A percentile compares a stretch with the other conserved stretches of the same genome.
phyloP scores from a whole-genome alignment of 2,888 invertebrate species.

The Nephrotoma guestfalica region DNA sequence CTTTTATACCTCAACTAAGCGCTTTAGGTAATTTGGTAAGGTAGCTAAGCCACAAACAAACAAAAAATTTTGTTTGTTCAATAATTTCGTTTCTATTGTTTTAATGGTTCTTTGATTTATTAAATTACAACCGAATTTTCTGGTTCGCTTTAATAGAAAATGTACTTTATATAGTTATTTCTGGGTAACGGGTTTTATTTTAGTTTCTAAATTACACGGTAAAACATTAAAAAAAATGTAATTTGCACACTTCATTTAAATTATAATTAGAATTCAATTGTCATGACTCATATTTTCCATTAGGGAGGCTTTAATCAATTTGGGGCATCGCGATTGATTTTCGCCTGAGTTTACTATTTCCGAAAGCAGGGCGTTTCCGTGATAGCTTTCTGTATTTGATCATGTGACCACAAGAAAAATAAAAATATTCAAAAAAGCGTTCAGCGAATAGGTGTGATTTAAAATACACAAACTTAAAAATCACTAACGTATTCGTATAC shows the following conservation, averaged over 20 bases:
- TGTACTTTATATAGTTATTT: not conserved
- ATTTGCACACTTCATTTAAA: not conserved
- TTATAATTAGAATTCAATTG: not conserved
- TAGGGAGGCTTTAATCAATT: not conserved
- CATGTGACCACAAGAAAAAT: not conserved
- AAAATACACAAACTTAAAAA: not conserved
- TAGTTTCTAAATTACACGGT: not conserved
- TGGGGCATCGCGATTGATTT: not conserved
- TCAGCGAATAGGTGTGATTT: not conserved
- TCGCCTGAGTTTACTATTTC: not conserved
- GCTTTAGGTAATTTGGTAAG: not conserved
- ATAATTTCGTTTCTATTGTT: not conserved
- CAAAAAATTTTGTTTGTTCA: not conserved
- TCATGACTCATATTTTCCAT: not conserved
- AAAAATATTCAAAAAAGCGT: not conserved
- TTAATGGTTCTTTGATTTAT: not conserved
- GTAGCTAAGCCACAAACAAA: not conserved
- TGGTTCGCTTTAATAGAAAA: not conserved
- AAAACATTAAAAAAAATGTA: not conserved
- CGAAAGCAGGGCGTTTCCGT: not conserved
- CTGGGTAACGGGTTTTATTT: not conserved
- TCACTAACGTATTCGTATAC: not conserved
- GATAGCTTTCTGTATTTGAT: not conserved
- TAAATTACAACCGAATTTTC: not conserved
- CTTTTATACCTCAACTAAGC: not conserved